These are phyloP conservation scores for Diplodus sargus DNA, from an alignment of 2,797 vertebrate genomes.

Conservation along the genomic window DNA sequence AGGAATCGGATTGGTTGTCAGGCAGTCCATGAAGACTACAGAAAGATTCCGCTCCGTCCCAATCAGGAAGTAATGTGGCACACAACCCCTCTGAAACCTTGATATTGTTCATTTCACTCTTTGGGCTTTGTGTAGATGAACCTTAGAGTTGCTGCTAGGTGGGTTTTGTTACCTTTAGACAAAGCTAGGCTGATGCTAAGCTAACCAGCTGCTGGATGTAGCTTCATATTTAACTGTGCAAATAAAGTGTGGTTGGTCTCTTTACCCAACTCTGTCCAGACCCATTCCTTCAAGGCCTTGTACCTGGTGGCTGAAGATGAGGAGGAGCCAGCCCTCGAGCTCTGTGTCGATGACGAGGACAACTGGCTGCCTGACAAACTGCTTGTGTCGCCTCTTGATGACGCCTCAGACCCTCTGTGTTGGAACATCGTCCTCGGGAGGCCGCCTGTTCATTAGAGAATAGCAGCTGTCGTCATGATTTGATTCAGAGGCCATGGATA, in stretches of 20 bases:
- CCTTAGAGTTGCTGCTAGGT: neutral
- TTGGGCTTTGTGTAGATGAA: neutral
- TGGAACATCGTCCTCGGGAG: constrained; percentile 32
- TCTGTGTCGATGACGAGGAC: constrained; percentile 55
- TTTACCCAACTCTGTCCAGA: neutral
- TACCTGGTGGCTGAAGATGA: constrained; percentile 74
- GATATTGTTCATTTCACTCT: neutral
- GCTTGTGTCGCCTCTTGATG: constrained; percentile 52
- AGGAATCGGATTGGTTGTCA: neutral
- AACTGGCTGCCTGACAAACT: constrained; percentile 62
- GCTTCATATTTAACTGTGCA: neutral
- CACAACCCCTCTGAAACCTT: neutral
- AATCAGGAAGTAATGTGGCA: neutral
- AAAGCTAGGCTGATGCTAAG: neutral
- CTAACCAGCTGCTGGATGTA: neutral
- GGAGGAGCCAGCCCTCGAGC: constrained; percentile 71
- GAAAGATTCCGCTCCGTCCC: neutral
- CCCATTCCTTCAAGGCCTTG: neutral
- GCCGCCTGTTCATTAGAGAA: constrained; percentile 49
- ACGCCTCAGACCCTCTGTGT: constrained; percentile 48
- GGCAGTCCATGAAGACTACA: neutral
- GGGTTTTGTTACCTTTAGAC: neutral
- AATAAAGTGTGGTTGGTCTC: neutral
- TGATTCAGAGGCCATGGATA: neutral
- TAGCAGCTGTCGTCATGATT: neutral